Base-by-base conservation (phyloP, 2,113 vertebrate species). In the Caloenas nicobarica region DNA sequence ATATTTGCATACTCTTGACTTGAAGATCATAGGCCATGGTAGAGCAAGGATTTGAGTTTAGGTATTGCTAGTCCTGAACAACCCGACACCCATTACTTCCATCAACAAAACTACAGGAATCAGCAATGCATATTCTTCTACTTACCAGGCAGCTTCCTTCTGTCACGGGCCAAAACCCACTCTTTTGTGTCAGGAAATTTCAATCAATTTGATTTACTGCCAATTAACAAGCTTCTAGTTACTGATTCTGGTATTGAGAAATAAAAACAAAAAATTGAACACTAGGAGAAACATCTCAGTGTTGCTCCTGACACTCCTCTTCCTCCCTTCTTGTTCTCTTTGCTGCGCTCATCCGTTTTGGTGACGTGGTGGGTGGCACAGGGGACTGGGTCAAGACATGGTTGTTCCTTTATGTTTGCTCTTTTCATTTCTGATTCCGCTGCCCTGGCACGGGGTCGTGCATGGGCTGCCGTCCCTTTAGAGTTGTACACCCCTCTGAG, bases 281-380 rank as follows among this genome's bases (percentile, higher is more conserved):
- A 28, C 16, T 31, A 2, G 26, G 24, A 51, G 17, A 65, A 86
- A 74, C 21, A 33, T 7, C 34, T 57, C 62, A 62, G 31, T 28
- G 65, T 79, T 91, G 26, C 1, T 4, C 18, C 66, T 25, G 21
- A 56, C 11, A 13, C 10, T 2, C 74, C 24, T 85, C 18, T 22
- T 78, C 38, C 15, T 51, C 23, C 3, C 1, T 89, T 81, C 81
- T 78, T 16, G 26, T 7, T 33, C 33, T 36, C 18, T 74, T 36
- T 51, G 25, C 19, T 4, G 0, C n/a, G 34, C 12, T 68, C 10
- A 13, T 24, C 17, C 9, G 8, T n/a, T 74, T 81, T 1, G 2
- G 46, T 38, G 10, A 13, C 13, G 26, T 2, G 0, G 1, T 0
- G 2, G 34, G 9, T 74, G 29, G 11, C 28, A 79, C 26, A 28